phyloP scores from a whole-genome alignment of 2,888 invertebrate genomes.

The Tipula vernalis region DNA sequence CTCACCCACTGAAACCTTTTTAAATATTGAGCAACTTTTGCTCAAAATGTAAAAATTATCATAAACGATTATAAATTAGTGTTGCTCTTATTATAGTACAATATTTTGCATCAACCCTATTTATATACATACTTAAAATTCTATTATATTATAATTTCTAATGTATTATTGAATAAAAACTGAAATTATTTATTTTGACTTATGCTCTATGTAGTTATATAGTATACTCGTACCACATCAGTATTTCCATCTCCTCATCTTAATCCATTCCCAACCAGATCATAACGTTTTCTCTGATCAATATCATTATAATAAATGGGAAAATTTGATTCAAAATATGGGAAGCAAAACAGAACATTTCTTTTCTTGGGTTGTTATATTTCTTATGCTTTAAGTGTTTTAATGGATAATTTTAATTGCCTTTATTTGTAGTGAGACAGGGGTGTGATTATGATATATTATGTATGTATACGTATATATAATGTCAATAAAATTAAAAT shows the following conservation, averaged over 20 bases:
- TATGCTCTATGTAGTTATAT: neutral
- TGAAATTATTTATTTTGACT: neutral
- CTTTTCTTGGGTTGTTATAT: neutral
- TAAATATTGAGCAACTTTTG: too few relatives aligned
- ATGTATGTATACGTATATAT: neutral
- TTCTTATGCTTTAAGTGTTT: neutral
- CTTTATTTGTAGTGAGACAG: neutral
- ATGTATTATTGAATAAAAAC: neutral
- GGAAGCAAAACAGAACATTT: neutral
- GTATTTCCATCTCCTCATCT: conserved; percentile 6
- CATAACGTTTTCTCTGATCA: conserved; percentile 16
- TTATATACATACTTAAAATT: neutral
- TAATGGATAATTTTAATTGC: neutral
- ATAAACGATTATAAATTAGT: too few relatives aligned
- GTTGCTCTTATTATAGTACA: neutral
- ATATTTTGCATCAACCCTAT: neutral
- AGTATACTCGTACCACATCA: neutral
- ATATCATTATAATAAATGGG: conserved; percentile 16
- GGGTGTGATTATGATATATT: neutral
- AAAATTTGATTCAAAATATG: conserved; percentile 14
- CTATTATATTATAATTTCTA: neutral
- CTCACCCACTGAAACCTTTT: too few relatives aligned
- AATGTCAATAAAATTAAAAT: neutral
- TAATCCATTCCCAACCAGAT: conserved; percentile 17
- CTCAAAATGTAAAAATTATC: too few relatives aligned